phyloP scores from a whole-genome alignment of 2,888 invertebrate genomes.

The Stictocephala bisonia region DNA sequence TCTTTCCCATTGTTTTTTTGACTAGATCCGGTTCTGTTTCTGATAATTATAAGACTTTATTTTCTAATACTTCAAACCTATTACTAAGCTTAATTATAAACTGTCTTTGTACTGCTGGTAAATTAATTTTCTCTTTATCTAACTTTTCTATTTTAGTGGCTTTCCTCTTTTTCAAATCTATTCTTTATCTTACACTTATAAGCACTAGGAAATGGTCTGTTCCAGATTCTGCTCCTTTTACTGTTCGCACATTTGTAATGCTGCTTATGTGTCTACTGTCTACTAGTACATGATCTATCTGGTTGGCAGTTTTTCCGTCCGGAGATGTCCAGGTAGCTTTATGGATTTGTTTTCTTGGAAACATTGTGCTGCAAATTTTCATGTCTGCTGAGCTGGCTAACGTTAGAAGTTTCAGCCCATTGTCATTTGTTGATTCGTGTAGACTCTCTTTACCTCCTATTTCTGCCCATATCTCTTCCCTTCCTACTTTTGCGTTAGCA shows the following conservation, averaged over 20 bases:
- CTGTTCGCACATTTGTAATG: slow-evolving; percentile 32
- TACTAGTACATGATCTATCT: slow-evolving; percentile 47
- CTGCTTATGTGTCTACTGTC: slow-evolving; percentile 33
- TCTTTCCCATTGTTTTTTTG: too few species aligned
- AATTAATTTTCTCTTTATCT: background rate
- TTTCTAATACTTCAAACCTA: too few species aligned
- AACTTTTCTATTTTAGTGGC: background rate
- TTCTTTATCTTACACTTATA: slow-evolving; percentile 3
- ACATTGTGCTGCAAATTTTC: slow-evolving; percentile 42
- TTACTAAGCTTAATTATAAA: too few species aligned
- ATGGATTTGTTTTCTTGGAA: slow-evolving; percentile 47
- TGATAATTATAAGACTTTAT: too few species aligned
- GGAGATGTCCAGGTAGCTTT: slow-evolving; percentile 51
- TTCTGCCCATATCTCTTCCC: background rate
- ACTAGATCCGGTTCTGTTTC: too few species aligned
- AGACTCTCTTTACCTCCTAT: background rate
- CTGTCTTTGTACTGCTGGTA: background rate
- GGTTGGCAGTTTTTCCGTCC: slow-evolving; percentile 48
- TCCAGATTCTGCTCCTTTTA: slow-evolving; percentile 45
- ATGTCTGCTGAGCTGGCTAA: slow-evolving; percentile 41
- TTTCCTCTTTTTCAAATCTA: background rate
- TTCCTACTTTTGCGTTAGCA: slow-evolving; percentile 17
- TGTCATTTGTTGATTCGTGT: slow-evolving; percentile 3
- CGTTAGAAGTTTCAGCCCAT: background rate
- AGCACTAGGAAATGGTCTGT: slow-evolving; percentile 45